phyloP scores from a whole-genome alignment of 2,113 vertebrate genomes.

The Corythaixoides concolor region DNA sequence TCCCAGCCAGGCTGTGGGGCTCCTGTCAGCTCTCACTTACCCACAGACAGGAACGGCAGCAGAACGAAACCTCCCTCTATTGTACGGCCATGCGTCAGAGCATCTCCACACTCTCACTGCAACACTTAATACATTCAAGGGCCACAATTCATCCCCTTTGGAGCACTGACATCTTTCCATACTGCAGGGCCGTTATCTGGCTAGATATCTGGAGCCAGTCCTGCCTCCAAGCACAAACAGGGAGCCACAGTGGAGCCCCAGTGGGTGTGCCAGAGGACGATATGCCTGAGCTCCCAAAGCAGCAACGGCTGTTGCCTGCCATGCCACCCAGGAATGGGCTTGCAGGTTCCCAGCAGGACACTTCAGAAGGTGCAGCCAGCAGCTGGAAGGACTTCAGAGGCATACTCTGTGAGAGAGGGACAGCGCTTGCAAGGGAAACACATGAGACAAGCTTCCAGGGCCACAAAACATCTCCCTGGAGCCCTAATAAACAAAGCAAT shows the following conservation, averaged over 20 bases:
- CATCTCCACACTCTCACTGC: neutral
- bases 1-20: neutral
- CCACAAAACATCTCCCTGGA: neutral
- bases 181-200: neutral
- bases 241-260: neutral
- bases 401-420: neutral
- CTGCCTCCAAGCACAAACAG: neutral
- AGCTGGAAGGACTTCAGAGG: constrained; percentile 32
- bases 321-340: neutral
- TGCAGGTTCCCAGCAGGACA: neutral
- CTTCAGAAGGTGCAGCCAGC: constrained; percentile 26
- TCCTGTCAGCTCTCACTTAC: neutral
- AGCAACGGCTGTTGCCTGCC: neutral
- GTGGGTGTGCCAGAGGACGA: neutral
- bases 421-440: neutral
- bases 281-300: neutral
- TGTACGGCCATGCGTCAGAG: neutral
- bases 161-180: neutral
- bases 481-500: neutral
- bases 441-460: neutral
- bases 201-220: neutral
- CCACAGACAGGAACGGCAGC: neutral
- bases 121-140: neutral
- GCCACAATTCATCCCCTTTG: neutral
- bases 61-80: neutral